A percentile compares a stretch with the other conserved stretches of the same genome.
These are phyloP conservation scores for Lasioglossum zephyrum DNA, from an alignment of 2,888 invertebrate genomes.

Conservation along the genomic window DNA sequence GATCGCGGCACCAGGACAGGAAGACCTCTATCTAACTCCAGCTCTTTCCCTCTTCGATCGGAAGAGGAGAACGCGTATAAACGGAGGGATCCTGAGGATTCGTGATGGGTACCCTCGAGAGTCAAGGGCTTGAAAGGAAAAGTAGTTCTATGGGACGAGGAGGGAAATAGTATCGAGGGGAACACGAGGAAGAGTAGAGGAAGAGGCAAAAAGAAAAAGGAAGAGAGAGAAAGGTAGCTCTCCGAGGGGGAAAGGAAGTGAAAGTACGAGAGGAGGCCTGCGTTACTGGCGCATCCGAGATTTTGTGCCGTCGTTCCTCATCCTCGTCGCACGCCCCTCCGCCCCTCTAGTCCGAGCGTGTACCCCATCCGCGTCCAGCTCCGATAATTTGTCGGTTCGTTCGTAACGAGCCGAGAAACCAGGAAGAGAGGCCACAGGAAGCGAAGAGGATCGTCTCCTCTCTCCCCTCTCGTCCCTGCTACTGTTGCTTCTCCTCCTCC, in stretches of 20 bases:
- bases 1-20: conserved; percentile 18
- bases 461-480: neutral
- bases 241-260: conserved; percentile 82
- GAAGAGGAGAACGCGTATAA: neutral
- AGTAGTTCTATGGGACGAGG: conserved; percentile 75
- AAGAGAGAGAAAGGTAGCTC: conserved; percentile 67
- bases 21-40: neutral
- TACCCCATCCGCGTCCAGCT: conserved; percentile 47
- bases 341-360: neutral
- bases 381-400: conserved; percentile 65
- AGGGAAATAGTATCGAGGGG: conserved; percentile 24
- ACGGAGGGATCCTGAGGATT: conserved; percentile 64
- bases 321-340: conserved; percentile 37
- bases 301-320: conserved; percentile 70
- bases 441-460: conserved; percentile 32
- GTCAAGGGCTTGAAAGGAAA: conserved; percentile 80
- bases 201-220: conserved; percentile 61
- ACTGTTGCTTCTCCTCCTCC: neutral
- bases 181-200: conserved; percentile 10
- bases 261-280: conserved; percentile 78
- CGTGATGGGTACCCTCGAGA: conserved; percentile 70
- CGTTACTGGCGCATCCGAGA: conserved; percentile 77
- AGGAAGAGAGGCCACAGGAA: conserved; percentile 43
- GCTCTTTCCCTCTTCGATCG: neutral
- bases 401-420: conserved; percentile 61